Conservation (phyloP, 2,888 invertebrate genomes). For the Acrocyrtus sp. region DNA sequence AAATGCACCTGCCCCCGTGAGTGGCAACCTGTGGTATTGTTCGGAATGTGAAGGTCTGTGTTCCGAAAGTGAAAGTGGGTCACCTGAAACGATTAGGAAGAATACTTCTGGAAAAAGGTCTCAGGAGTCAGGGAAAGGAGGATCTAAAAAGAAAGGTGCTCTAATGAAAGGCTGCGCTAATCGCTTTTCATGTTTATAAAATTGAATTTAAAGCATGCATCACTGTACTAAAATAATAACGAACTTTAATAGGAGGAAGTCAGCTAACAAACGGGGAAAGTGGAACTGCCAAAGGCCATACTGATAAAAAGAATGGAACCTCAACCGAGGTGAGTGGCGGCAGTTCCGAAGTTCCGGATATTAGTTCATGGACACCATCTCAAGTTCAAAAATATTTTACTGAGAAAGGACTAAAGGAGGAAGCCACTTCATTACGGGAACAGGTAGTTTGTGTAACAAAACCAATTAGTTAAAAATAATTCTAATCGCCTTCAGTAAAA, state of each 20-base stretch:
- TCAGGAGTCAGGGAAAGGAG: not conserved
- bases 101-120: not conserved
- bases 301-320: slow-evolving; percentile 1
- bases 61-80: not conserved
- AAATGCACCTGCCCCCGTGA: not conserved
- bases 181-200: no score
- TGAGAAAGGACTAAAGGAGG: slow-evolving; percentile 78
- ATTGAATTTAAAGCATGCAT: no score
- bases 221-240: not conserved
- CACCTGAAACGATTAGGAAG: no score
- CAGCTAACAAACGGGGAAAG: not conserved
- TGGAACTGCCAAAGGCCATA: no score
- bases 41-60: slow-evolving; percentile 16
- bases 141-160: not conserved
- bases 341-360: slow-evolving; percentile 20
- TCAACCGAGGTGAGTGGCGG: not conserved
- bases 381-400: slow-evolving; percentile 80
- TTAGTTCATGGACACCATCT: slow-evolving; percentile 43
- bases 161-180: not conserved
- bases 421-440: slow-evolving; percentile 82
- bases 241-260: not conserved
- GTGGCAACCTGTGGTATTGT: slow-evolving; percentile 38
- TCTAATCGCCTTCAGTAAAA: no score
- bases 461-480: no score
- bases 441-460: slow-evolving; percentile 70